Base-by-base conservation (phyloP, 2,113 vertebrate genomes). In the Rhinoptilus africanus region DNA sequence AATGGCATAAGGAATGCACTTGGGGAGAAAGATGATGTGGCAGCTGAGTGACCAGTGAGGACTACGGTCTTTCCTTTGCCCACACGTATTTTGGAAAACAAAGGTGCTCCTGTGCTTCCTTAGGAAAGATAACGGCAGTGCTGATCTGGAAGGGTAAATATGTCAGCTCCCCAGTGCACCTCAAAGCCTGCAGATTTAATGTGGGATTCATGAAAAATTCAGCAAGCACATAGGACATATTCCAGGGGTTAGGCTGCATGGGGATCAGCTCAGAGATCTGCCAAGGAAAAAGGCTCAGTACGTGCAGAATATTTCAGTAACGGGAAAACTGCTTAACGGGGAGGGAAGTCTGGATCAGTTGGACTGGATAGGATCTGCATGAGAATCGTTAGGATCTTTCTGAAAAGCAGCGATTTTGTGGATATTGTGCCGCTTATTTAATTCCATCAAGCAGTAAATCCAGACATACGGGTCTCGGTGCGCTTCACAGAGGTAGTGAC, bases 131-230 rank as follows among this genome's bases (percentile, higher is more conserved):
- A 95, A 68, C 11, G 2, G 45, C 34, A 50, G 32, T 88, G 74
- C 71, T 73, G 88, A 45, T 96, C 80, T 85, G 57, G 91, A 77
- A 95, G 62, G 91, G 73, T 93, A 96, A 94, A 93, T 88, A 91
- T 89, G 92, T 92, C 93, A 94, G 86, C 78, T 96, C 92, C 89
- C 68, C 53, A 63, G 90, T 16, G 73, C 87, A 68, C 72, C 85
- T 95, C 79, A 66, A 88, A 80, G 91, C 78, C 41, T 96, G 84
- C 71, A 91, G 85, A 88, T 94, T 96, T 95, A 96, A 95, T 91
- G 78, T 66, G 56, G 8, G 59, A 71, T 64, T 97, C 89, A 96
- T 97, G 89, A 97, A 97, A 97, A 81, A 96, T 97, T 95, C 93
- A 96, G 62, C 62, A 57, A 84, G 75, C 37, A 86, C 53, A 59